phyloP scores from a whole-genome alignment of 92 coral and sea anemone species.

The Epizoanthus rinbou region DNA sequence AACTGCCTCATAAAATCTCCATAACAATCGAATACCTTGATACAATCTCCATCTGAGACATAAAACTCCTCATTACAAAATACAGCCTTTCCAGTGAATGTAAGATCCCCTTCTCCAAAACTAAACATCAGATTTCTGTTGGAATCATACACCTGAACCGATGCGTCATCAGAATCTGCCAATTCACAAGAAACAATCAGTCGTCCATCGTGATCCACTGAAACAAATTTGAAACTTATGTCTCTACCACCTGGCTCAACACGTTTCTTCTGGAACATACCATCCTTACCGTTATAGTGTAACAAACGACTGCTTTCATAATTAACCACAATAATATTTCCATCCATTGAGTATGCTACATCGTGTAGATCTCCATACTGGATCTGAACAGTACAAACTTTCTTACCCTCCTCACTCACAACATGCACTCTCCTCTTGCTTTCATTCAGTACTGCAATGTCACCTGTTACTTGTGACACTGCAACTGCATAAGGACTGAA shows the following conservation, averaged over 20 bases:
- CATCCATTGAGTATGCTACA: conserved; percentile 29
- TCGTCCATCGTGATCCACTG: conserved; percentile 31
- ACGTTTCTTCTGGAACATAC: conserved; percentile 7
- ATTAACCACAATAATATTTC: conserved; percentile 38
- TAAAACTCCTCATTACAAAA: conserved; percentile 15
- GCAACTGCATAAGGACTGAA: conserved; percentile 42
- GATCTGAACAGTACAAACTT: conserved; percentile 32
- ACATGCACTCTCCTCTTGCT: conserved; percentile 22
- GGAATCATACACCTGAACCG: conserved; percentile 19
- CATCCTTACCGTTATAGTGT: conserved; percentile 33
- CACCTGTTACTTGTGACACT: conserved; percentile 33
- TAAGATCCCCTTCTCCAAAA: conserved; percentile 28
- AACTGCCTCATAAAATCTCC: conserved; percentile 14
- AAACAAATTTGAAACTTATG: conserved; percentile 5
- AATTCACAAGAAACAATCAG: conserved; percentile 22
- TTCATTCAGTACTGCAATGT: conserved; percentile 29
- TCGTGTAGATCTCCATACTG: conserved; percentile 39
- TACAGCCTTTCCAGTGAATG: conserved; percentile 18
- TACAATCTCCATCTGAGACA: conserved; percentile 16
- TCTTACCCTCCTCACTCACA: conserved; percentile 1
- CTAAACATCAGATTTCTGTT: conserved; percentile 27
- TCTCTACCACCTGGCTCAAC: conserved; percentile 10
- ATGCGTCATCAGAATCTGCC: not conserved
- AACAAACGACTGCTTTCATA: conserved; percentile 33
- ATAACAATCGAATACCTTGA: conserved; percentile 25